Evolutionary conservation across 2,113 vertebrate species (phyloP).

Genomic region (Elgaria multicarinata): DNA sequence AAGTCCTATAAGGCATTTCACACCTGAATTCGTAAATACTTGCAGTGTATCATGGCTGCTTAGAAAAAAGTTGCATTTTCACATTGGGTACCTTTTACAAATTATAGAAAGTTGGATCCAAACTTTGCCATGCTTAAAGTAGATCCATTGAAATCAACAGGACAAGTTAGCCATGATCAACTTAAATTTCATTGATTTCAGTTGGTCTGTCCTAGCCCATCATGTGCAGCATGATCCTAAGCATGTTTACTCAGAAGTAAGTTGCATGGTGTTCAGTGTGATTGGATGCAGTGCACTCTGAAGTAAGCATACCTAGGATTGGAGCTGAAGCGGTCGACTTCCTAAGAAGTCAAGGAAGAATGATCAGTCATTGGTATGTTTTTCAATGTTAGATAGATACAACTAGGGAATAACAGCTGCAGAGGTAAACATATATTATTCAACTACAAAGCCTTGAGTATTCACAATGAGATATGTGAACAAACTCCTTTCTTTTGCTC

Average conservation of each 20-base stretch:
- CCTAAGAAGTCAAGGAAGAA: neutral
- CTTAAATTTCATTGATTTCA: no score
- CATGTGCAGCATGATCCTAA: neutral
- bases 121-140: no score
- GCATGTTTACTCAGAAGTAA: neutral
- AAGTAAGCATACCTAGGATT: neutral
- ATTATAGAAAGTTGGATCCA: neutral
- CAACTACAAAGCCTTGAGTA: neutral
- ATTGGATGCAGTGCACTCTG: no score
- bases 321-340: neutral
- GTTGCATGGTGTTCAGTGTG: neutral
- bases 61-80: neutral
- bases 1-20: neutral
- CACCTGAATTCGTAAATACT: neutral
- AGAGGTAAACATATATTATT: neutral
- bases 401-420: neutral
- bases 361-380: no score
- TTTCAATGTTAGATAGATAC: neutral
- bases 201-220: no score
- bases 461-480: neutral
- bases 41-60: neutral
- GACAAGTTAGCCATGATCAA: no score
- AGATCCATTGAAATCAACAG: no score
- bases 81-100: neutral
- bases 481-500: neutral